Evolutionary conservation across 2,888 invertebrate genomes (phyloP).

Genomic region (Conus canariensis): DNA sequence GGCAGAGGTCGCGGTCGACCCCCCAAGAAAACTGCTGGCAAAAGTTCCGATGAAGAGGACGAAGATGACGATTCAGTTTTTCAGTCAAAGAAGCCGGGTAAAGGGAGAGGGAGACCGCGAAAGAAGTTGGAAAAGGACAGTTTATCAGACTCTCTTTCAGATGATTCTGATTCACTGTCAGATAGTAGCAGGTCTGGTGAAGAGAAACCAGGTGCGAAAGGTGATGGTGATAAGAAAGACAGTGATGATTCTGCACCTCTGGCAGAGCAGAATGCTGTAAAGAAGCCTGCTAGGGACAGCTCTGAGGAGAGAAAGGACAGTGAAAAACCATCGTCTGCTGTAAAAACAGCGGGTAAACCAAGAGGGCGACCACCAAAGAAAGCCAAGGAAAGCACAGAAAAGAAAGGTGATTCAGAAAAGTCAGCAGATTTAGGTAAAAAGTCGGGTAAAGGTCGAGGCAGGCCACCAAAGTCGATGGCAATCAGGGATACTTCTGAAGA

Average conservation of each 20-base stretch:
- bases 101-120: background rate
- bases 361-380: conserved; percentile 9
- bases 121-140: background rate
- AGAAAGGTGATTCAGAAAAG: background rate
- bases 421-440: background rate
- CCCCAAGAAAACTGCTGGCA: background rate
- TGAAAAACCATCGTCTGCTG: background rate
- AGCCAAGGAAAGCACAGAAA: background rate
- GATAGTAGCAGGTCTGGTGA: background rate
- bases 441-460: background rate
- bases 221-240: background rate
- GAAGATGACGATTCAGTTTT: background rate
- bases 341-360: background rate
- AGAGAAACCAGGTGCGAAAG: background rate
- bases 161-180: background rate
- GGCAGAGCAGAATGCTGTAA: background rate
- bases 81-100: background rate
- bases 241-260: background rate
- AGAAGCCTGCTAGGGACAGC: background rate
- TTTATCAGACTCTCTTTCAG: background rate
- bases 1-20: background rate
- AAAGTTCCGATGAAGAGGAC: background rate
- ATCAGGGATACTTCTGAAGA: background rate
- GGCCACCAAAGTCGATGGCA: background rate
- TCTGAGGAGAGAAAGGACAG: background rate